phyloP scores from a whole-genome alignment of 2,113 vertebrate species.

The Mixornis gularis region DNA sequence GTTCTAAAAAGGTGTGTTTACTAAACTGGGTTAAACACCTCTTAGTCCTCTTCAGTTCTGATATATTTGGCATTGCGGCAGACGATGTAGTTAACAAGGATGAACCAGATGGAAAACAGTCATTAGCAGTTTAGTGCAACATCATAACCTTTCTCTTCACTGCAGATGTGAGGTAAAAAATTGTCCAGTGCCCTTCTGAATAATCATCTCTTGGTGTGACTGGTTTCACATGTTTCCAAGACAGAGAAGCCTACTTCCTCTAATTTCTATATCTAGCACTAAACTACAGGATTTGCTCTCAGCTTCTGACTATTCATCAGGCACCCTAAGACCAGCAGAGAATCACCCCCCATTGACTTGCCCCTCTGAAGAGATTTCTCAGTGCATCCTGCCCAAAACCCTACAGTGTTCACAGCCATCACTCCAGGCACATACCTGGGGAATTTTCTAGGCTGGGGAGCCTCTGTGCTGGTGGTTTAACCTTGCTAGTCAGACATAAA shows the following conservation, averaged over 20 bases:
- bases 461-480: background rate
- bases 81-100: background rate
- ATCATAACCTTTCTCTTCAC: background rate
- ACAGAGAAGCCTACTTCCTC: background rate
- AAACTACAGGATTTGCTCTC: background rate
- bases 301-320: background rate
- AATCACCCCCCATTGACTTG: background rate
- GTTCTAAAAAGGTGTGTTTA: background rate
- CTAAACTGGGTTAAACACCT: background rate
- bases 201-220: background rate
- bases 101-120: background rate
- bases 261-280: background rate
- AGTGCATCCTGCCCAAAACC: background rate
- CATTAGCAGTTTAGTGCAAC: background rate
- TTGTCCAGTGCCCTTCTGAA: background rate
- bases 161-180: background rate
- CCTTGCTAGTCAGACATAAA: background rate
- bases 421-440: rapidly evolving
- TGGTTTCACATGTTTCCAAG: background rate
- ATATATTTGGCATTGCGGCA: background rate
- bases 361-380: background rate
- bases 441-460: background rate
- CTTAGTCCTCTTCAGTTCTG: background rate
- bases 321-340: background rate
- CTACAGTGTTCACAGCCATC: background rate